Percentiles rank a stretch among this genome's conserved stretches.
phyloP scores from a whole-genome alignment of 2,797 vertebrate species.

The Pristis pectinata region DNA sequence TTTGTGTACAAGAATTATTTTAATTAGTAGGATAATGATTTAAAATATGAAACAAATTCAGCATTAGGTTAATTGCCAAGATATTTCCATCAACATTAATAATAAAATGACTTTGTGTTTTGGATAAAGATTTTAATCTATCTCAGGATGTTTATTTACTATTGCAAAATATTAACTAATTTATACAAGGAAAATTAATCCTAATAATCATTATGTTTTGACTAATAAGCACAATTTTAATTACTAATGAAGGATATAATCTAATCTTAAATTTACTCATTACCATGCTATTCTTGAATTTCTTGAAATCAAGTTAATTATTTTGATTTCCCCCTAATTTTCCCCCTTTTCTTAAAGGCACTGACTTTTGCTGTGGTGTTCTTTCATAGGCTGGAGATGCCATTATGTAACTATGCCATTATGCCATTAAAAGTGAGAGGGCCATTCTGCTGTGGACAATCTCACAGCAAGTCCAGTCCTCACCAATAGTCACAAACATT shows the following conservation, averaged over 20 bases:
- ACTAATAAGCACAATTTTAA: neutral
- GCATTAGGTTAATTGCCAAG: neutral
- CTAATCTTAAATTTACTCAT: neutral
- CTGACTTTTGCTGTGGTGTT: neutral
- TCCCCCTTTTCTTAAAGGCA: neutral
- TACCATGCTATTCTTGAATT: neutral
- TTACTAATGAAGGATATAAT: neutral
- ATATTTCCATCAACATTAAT: neutral
- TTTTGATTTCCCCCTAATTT: neutral
- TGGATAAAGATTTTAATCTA: constrained; percentile 2
- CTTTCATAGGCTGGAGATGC: no score
- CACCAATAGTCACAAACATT: no score
- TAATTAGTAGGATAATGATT: neutral
- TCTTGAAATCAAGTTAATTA: neutral
- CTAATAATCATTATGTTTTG: neutral
- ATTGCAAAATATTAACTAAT: neutral
- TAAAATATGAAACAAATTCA: neutral
- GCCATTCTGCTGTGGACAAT: no score
- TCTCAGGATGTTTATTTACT: constrained; percentile 16
- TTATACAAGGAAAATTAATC: neutral
- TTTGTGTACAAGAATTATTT: neutral
- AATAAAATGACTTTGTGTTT: neutral
- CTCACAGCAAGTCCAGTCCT: no score
- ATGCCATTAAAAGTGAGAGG: no score
- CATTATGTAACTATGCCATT: no score